Evolutionary conservation across 1,140 invertebrate species (phyloP), one percentile per base, ranked within the genome.

Genomic region (Drosophila chauvacae): DNA sequence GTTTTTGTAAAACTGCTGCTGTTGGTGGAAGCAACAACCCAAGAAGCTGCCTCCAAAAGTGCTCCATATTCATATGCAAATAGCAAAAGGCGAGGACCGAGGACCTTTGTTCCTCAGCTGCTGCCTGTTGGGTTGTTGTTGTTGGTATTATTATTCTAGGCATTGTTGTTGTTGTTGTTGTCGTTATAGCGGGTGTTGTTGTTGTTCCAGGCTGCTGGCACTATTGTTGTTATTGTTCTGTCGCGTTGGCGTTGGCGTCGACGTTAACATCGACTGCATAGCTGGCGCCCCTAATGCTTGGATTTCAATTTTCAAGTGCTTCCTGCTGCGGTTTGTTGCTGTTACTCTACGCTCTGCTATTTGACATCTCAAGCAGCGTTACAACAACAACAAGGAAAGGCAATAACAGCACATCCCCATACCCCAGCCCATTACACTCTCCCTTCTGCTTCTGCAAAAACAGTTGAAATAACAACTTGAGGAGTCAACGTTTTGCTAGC

Each of bases 251-350:
- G 81, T 81, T 81, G 76, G 83, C 74, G 48, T 72, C 28, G 20
- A 13, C 44, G 30, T 35, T 26, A 63, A 37, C 60, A 7, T 35
- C 41, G 51, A 48, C 58, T 77, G 75, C 51, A 39, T 51, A 74
- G 62, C 42, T 87, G 85, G 84, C 84, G 85, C 85, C 81, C 60
- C 81, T 56, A 50, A 59, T 71, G 84, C 74, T 80, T 84, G 84
- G 84, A 87, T 88, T 87, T 87, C 84, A 84, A 87, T 87, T 88
- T 87, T 84, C 77, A 88, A 87, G 84, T 87, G 85, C 64, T 90
- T 87, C 85, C 84, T 87, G 83, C 72, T 87, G 80, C 66, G 70
- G 70, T 47, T 55, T 80, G 70, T 64, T 75, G 69, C 42, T 68
- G 59, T 23, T 69, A 26, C 47, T 72, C 35, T 58, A 69, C 74